Conservation (phyloP, 2,113 vertebrate genomes). For the Aythya baeri region DNA sequence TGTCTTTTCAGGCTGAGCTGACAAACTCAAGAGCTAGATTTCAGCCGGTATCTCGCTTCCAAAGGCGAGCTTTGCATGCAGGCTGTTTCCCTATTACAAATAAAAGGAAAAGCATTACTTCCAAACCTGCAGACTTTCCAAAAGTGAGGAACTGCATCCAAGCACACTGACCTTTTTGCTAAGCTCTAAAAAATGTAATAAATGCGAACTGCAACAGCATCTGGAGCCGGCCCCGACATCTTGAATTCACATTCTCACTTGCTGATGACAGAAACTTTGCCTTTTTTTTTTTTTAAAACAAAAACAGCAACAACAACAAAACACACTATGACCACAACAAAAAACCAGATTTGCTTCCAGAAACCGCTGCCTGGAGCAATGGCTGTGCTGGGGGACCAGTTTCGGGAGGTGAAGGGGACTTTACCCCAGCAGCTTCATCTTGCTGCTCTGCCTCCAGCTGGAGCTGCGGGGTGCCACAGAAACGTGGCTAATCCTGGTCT, state of each 20-base stretch:
- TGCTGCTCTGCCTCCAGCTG: background rate
- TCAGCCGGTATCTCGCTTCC: background rate
- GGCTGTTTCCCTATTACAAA: background rate
- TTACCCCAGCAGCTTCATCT: background rate
- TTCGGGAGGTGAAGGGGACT: background rate
- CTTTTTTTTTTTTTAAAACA: background rate
- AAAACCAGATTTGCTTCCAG: background rate
- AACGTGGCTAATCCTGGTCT: accelerated
- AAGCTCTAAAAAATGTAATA: conserved; percentile 47
- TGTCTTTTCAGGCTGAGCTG: background rate
- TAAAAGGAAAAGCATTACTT: background rate
- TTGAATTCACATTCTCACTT: conserved; percentile 49
- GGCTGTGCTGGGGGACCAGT: background rate
- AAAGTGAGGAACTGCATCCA: conserved; percentile 21
- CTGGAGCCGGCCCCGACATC: conserved; percentile 27
- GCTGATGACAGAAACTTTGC: conserved; percentile 21
- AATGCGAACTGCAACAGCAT: conserved; percentile 10
- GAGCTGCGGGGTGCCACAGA: background rate
- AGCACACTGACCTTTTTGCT: conserved; percentile 43
- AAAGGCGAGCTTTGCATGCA: background rate
- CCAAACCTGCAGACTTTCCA: conserved; percentile 29
- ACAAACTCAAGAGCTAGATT: background rate
- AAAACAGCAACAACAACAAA: too few species aligned
- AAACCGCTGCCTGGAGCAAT: background rate
- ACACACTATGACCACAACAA: too few species aligned